These are phyloP conservation scores for Strix occidentalis DNA, from an alignment of 2,797 vertebrate genomes.

Conservation along the genomic window DNA sequence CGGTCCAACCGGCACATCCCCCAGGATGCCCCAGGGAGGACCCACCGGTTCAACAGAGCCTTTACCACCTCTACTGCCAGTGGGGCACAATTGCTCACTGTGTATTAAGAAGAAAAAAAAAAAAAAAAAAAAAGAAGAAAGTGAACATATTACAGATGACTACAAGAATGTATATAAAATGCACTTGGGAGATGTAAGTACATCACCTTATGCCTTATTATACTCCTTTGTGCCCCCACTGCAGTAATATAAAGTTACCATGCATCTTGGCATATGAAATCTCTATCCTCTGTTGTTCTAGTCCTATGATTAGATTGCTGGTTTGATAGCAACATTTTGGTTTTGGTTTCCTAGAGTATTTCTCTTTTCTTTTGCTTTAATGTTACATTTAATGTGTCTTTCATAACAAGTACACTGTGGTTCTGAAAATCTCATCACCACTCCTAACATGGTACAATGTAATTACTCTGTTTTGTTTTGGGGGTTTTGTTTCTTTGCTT, in stretches of 20 bases:
- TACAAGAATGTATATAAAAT: background rate
- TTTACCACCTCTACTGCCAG: background rate
- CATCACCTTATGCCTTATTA: background rate
- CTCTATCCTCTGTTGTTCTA: background rate
- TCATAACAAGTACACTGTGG: background rate
- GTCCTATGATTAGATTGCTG: background rate
- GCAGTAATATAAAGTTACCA: background rate
- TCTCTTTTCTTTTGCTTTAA: background rate
- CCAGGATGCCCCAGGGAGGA: background rate
- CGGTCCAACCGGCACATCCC: background rate
- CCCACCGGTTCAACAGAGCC: fast-evolving
- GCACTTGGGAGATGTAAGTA: background rate
- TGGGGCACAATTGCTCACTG: background rate
- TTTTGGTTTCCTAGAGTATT: background rate
- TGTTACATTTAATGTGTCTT: background rate
- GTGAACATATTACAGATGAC: background rate
- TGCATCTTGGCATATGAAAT: background rate
- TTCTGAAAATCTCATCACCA: background rate
- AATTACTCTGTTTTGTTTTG: background rate
- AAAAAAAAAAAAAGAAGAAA: background rate
- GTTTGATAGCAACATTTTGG: background rate
- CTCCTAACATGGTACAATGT: background rate
- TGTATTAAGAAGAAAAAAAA: background rate
- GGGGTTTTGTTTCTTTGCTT: background rate
- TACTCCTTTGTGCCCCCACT: background rate